phyloP scores from a whole-genome alignment of 1,140 invertebrate species.

The Neodiprion fabricii region DNA sequence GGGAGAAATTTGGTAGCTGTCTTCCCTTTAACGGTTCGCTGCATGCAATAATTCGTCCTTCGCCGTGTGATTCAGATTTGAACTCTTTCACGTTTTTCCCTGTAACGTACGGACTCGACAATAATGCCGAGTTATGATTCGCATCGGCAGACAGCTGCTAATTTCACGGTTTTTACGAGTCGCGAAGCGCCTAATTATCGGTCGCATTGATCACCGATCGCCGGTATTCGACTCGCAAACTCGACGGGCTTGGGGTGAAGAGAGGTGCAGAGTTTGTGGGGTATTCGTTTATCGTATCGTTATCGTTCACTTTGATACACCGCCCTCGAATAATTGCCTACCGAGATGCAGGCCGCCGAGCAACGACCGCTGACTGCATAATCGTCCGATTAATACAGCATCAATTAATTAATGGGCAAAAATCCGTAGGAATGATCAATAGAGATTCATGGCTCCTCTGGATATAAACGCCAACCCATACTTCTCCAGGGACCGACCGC shows the following conservation, averaged over 20 bases:
- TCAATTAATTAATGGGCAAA: slow-evolving; percentile 30
- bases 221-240: neutral
- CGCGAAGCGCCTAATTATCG: neutral
- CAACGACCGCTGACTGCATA: slow-evolving; percentile 13
- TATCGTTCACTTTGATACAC: neutral
- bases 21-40: too few relatives aligned
- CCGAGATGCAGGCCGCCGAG: neutral
- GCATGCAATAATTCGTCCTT: slow-evolving; percentile 1
- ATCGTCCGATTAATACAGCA: slow-evolving; percentile 26
- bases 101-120: neutral
- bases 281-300: neutral
- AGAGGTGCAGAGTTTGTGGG: neutral
- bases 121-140: neutral
- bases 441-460: slow-evolving; percentile 14
- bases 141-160: neutral
- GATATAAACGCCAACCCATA: slow-evolving; percentile 3
- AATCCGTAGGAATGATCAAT: slow-evolving; percentile 27
- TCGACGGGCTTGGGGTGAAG: neutral
- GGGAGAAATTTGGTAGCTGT: neutral
- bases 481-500: neutral
- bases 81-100: neutral
- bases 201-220: neutral
- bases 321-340: neutral
- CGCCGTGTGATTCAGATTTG: neutral
- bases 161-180: neutral